These are phyloP conservation scores for Prunella strophiata DNA, from an alignment of 2,797 vertebrate species.

Conservation along the genomic window DNA sequence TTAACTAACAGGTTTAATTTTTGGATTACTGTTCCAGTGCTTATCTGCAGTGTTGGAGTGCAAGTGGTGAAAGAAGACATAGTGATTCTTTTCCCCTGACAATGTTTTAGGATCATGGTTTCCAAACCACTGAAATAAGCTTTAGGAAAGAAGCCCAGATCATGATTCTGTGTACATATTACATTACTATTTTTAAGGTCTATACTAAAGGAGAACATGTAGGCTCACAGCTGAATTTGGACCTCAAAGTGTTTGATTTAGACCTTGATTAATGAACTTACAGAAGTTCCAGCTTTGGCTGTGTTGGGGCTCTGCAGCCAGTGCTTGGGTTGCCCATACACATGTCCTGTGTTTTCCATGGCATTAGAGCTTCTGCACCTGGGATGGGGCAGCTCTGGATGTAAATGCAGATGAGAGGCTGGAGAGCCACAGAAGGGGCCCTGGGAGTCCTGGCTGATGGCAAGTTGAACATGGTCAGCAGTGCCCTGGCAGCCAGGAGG, in stretches of 20 bases:
- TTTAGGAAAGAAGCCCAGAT: background rate
- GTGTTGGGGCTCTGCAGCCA: background rate
- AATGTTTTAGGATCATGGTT: background rate
- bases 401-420: background rate
- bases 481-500: background rate
- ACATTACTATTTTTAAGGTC: background rate
- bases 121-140: background rate
- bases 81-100: background rate
- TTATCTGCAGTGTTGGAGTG: background rate
- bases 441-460: rapidly evolving
- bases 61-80: background rate
- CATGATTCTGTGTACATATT: background rate
- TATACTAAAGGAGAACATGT: background rate
- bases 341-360: background rate
- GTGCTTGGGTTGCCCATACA: background rate
- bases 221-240: background rate
- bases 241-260: background rate
- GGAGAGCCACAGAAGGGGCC: background rate
- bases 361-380: background rate
- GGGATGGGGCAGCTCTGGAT: background rate
- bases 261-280: background rate
- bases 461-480: background rate
- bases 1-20: background rate
- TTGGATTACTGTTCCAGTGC: background rate
- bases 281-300: background rate